Evolutionary conservation across 2,113 vertebrate species (phyloP).

Genomic region (Zeus faber): DNA sequence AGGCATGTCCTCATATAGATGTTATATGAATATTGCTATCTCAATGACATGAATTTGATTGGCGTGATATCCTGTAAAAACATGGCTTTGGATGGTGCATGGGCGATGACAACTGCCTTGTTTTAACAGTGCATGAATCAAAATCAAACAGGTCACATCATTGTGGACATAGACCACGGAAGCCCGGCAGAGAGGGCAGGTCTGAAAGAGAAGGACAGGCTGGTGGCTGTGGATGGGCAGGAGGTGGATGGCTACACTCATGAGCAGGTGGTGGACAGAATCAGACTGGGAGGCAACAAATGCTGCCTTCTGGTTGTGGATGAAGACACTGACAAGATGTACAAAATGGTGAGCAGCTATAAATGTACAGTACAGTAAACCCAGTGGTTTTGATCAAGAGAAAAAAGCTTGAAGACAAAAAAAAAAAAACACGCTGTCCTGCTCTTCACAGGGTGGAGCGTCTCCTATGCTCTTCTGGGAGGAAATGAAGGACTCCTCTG

Average conservation of each 20-base stretch:
- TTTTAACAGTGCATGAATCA: slow-evolving; percentile 12
- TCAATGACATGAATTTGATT: background rate
- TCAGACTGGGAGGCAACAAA: slow-evolving; percentile 74
- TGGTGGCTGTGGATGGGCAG: slow-evolving; percentile 85
- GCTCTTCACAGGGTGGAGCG: slow-evolving; percentile 76
- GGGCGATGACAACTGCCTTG: background rate
- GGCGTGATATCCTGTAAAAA: background rate
- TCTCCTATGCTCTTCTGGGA: slow-evolving; percentile 83
- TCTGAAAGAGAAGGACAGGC: slow-evolving; percentile 81
- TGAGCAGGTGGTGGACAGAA: slow-evolving; percentile 80
- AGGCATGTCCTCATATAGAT: slow-evolving; percentile 45
- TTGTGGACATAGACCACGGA: slow-evolving; percentile 80
- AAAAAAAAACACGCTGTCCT: background rate
- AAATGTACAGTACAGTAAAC: background rate
- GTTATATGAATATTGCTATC: background rate
- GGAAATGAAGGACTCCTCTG: slow-evolving; percentile 59
- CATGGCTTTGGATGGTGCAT: background rate
- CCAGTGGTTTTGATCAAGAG: background rate
- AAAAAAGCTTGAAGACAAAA: background rate
- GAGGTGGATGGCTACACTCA: slow-evolving; percentile 76
- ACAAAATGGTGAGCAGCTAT: slow-evolving; percentile 78
- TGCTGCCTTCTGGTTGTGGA: slow-evolving; percentile 84
- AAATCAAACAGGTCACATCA: slow-evolving; percentile 78
- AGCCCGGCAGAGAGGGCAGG: slow-evolving; percentile 82
- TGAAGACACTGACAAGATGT: slow-evolving; percentile 80